Evolutionary conservation across 2,888 invertebrate species (phyloP).

Genomic region (Drosophila rellima): DNA sequence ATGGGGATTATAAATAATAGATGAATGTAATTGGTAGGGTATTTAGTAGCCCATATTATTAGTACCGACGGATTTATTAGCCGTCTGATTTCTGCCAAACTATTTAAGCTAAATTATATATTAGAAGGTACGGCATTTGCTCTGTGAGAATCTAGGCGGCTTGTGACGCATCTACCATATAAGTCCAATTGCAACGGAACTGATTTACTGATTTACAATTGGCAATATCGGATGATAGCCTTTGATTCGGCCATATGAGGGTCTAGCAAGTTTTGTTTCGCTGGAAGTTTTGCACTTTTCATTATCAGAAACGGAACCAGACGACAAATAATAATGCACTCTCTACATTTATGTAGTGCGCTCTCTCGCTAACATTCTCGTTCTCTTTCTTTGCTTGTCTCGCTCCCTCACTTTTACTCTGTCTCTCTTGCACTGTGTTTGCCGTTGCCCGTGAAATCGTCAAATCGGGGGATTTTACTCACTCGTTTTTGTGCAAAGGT

Average conservation of each 20-base stretch:
- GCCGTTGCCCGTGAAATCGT: constrained; percentile 42
- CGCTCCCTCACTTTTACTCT: constrained; percentile 14
- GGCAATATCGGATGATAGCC: constrained; percentile 33
- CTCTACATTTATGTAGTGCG: constrained; percentile 6
- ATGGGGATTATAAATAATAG: no score
- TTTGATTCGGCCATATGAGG: constrained; percentile 39
- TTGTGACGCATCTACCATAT: constrained; percentile 40
- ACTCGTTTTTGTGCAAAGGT: constrained; percentile 74
- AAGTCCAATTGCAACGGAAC: constrained; percentile 55
- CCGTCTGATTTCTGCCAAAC: constrained; percentile 23
- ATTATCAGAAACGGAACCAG: constrained; percentile 57
- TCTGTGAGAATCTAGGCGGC: constrained; percentile 13
- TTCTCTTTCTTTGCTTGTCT: constrained; percentile 7
- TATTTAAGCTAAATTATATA: constrained; percentile 2
- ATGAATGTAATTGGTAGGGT: constrained; percentile 11
- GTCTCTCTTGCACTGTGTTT: constrained; percentile 21
- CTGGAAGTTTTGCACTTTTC: constrained; percentile 30
- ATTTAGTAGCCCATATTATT: constrained; percentile 7
- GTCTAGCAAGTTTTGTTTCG: constrained; percentile 56
- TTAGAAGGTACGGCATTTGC: neutral
- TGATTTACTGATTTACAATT: constrained; percentile 48
- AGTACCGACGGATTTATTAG: constrained; percentile 5
- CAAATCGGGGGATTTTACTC: constrained; percentile 67
- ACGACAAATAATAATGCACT: constrained; percentile 13
- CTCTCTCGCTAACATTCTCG: constrained; percentile 15